A percentile compares a stretch with the other conserved stretches of the same genome.
phyloP scores from a whole-genome alignment of 2,888 invertebrate species.

The Nomada goodeniana region DNA sequence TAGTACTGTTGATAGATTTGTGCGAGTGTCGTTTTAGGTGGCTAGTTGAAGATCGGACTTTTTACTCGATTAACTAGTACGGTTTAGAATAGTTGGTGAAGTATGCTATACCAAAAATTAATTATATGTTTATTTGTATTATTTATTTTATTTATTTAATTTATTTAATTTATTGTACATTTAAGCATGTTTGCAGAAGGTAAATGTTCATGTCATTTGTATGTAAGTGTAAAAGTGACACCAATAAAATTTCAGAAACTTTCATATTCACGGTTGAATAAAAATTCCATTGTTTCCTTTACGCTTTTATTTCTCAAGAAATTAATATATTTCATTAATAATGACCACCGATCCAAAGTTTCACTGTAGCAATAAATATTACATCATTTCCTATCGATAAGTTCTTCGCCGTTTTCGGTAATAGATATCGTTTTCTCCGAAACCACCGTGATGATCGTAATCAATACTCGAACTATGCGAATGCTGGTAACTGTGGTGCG shows the following conservation, averaged over 20 bases:
- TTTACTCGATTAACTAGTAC: too few species aligned
- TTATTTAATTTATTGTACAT: constrained; percentile 10
- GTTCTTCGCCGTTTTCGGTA: constrained; percentile 56
- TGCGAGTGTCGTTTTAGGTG: neutral
- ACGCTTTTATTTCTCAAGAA: neutral
- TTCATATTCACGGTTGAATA: neutral
- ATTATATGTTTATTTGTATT: neutral
- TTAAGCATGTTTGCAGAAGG: neutral
- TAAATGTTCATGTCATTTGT: neutral
- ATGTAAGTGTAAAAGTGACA: constrained; percentile 21
- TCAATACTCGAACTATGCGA: constrained; percentile 89
- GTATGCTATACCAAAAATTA: constrained; percentile 37
- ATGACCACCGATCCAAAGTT: too few species aligned
- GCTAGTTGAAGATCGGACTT: too few species aligned
- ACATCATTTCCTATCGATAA: neutral
- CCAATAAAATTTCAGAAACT: constrained; percentile 28
- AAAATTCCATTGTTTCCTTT: neutral
- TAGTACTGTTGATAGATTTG: neutral
- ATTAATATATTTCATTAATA: too few species aligned
- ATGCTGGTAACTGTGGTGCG: constrained; percentile 92
- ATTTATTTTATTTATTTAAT: constrained; percentile 1
- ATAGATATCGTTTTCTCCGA: constrained; percentile 36
- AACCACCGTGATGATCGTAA: constrained; percentile 86
- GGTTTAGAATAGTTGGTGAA: neutral
- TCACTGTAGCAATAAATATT: too few species aligned